Evolutionary conservation across 2,888 invertebrate species (phyloP), one percentile per base, ranked within the genome.

Genomic region (Epiblema foenella): DNA sequence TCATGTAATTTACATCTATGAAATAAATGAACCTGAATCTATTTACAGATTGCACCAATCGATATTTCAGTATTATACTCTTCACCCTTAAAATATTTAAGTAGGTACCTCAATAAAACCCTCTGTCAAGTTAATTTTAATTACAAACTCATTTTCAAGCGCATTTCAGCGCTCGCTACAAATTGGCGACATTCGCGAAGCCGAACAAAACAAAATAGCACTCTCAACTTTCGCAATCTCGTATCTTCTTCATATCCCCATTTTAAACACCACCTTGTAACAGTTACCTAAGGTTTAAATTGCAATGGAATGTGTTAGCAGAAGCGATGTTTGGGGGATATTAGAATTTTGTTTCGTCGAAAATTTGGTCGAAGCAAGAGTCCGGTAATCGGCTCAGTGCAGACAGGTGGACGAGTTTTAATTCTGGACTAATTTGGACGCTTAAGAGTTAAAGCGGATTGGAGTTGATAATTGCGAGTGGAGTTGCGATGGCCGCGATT

Each of bases 361-460:
- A 42, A 18, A 52, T 51, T 63, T 52, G 33, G 51, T 12, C 18
- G 51, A 52, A 11, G 63, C 17, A 17, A 37, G 58, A 51, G 42
- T 46, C 52, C 63, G 20, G 72, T 89, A 91, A 91, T 88, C 90
- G 89, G 91, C 90, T 90, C 90, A 89, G 90, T 88, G 87, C 81
- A 81, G 82, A 70, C 73, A 68, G 68, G 75, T 76, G 68, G 73
- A 73, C 73, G 74, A 77, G 78, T 89, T 91, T 91, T 90, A 91
- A 90, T 89, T 89, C 84, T 77, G 82, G 82, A 87, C 89, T 88
- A 89, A 91, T 91, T 90, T 88, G 77, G 77, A 75, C 82, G 85
- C 84, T 84, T 83, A 82, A 77, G 79, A 82, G 83, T 82, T 81
- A 87, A 90, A 91, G 91, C 88, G 87, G 91, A 89, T 91, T 90